Evolutionary conservation across 2,797 vertebrate genomes (phyloP).

Genomic region (Miichthys miiuy): DNA sequence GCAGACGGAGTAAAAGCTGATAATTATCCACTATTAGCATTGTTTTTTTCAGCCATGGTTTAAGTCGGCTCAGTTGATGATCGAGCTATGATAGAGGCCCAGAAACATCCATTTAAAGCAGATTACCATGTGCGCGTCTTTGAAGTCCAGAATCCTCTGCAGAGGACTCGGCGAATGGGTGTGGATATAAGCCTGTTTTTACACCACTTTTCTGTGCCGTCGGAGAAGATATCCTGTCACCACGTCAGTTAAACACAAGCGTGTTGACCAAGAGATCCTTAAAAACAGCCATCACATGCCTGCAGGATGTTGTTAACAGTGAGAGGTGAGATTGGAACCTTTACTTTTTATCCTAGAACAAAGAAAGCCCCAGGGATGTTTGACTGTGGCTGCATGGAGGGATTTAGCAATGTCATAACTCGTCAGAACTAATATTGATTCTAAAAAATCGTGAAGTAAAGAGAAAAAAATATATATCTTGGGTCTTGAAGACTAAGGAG

Average conservation of each 20-base stretch:
- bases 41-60: constrained; percentile 75
- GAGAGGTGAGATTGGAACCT: constrained; percentile 74
- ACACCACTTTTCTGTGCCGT: constrained; percentile 44
- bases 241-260: constrained; percentile 35
- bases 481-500: background rate
- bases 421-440: constrained; percentile 74
- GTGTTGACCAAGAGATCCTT: constrained; percentile 52
- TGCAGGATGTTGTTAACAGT: constrained; percentile 73
- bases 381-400: constrained; percentile 66
- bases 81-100: constrained; percentile 66
- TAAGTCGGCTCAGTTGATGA: constrained; percentile 74
- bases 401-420: constrained; percentile 74
- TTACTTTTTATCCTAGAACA: constrained; percentile 78
- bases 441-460: constrained; percentile 52
- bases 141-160: constrained; percentile 71
- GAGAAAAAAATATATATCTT: constrained; percentile 32
- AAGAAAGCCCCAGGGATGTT: constrained; percentile 78
- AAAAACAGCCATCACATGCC: constrained; percentile 54
- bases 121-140: constrained; percentile 75
- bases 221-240: constrained; percentile 54
- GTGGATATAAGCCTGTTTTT: constrained; percentile 66
- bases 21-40: constrained; percentile 84
- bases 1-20: constrained; percentile 75
- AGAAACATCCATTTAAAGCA: constrained; percentile 77
- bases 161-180: constrained; percentile 54